Evolutionary conservation across 1,140 invertebrate species (phyloP), one percentile per base, ranked within the genome.

Genomic region (Caenorhabditis brenneri): DNA sequence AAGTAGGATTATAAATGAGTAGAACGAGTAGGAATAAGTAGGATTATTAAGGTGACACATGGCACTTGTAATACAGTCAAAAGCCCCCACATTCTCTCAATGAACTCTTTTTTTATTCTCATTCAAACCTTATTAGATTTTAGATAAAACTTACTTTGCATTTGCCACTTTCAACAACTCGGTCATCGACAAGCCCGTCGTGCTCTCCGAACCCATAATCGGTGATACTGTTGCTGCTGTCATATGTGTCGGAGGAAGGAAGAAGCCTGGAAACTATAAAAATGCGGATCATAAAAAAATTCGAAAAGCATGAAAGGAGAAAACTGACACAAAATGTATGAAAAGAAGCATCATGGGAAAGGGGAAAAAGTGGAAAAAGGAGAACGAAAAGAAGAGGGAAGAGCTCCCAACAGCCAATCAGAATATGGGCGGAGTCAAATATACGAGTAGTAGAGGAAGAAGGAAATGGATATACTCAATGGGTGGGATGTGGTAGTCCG

Each of bases 121-220:
- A n/a, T n/a, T n/a, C n/a, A n/a, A n/a, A n/a, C n/a, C n/a, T n/a
- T n/a, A n/a, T n/a, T n/a, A n/a, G n/a, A n/a, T n/a, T n/a, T 16
- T 12, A 9, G 16, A 9, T 58, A 6, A 29, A 58, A 58, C 65
- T 74, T 36, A 74, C 65, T 42, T 74, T 74, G 60, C 60, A 65
- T 65, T 65, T 65, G 60, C 60, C n/a, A 65, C 60, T 65, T 65
- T 65, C 16, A 36, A 36, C 60, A 65, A 9, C n/a, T 74, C 65
- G 36, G 1, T 42, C 65, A 74, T 74, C 65, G 65, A 74, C 12
- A 74, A 42, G 29, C 5, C 10, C 29, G n/a, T 22, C 31, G 58
- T 42, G 0, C 29, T 42, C n/a, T 74, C 65, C 19, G n/a, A 16
- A 7, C 65, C 65, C 36, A 74, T 42, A 74, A 74, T 74, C 65